Evolutionary conservation across 1,140 invertebrate species (phyloP).

Genomic region (Oppia nitens): DNA sequence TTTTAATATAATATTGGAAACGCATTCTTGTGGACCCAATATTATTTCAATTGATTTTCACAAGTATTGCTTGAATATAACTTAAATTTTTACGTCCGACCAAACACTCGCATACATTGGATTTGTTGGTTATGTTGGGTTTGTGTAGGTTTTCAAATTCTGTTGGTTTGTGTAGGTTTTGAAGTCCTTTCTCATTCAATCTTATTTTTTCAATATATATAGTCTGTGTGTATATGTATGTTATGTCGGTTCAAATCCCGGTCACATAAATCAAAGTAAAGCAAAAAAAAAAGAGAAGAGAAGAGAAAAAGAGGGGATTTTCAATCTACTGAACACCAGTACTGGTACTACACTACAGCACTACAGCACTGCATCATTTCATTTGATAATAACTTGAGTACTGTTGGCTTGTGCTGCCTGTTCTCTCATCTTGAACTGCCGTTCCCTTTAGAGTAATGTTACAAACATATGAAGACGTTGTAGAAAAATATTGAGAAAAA

Average conservation of each 20-base stretch:
- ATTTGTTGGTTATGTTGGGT: no score
- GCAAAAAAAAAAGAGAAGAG: not conserved
- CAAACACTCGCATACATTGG: no score
- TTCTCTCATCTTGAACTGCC: not conserved
- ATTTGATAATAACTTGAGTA: not conserved
- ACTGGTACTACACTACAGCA: no score
- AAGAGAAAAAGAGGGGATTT: not conserved
- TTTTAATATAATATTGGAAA: no score
- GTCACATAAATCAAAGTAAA: constrained; percentile 3
- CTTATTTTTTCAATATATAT: no score
- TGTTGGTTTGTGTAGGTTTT: no score
- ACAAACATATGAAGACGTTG: not conserved
- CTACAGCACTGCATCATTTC: constrained; percentile 2
- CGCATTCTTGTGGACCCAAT: no score
- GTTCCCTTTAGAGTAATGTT: not conserved
- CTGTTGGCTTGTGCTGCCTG: not conserved
- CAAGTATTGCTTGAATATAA: not conserved
- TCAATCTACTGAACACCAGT: constrained; percentile 3
- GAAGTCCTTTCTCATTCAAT: no score
- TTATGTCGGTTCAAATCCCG: constrained; percentile 1
- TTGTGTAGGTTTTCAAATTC: no score
- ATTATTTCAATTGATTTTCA: not conserved
- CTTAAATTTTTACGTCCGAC: constrained; percentile 1
- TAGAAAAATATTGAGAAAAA: not conserved
- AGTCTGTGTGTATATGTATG: no score